Evolutionary conservation across 2,113 vertebrate species (phyloP), one percentile per base, ranked within the genome.

Genomic region (Rana temporaria): DNA sequence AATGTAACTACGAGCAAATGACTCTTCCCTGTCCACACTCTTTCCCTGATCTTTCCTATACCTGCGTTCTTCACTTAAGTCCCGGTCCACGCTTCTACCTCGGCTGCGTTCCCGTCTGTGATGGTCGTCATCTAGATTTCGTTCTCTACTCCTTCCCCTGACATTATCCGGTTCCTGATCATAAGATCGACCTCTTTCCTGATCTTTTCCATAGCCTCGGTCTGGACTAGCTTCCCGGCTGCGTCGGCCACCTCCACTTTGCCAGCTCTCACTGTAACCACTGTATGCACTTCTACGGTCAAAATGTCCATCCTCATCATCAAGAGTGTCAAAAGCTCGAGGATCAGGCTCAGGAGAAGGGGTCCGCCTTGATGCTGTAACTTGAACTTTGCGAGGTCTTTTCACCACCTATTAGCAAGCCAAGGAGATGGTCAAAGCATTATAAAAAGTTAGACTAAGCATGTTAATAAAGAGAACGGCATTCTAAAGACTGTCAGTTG

Each of bases 271-370:
- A 0, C 92, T 94, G 22, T 95, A 96, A 55, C 94, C 94, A 0
- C 92, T 94, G 19, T 95, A 95, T 67, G 94, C 89, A 15, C 97
- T 98, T 87, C 88, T 93, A 52, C 92, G 92, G 20, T 96, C 96
- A 68, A 98, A 96, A 26, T 98, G 96, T 4, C 79, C 76, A 6
- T 89, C 26, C 3, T 30, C 92, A 88, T 95, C 94, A 77, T 98
- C 96, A 79, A 92, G 87, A 3, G 86, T 87, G 83, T 93, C 95
- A 56, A 98, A 95, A 79, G 93, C 90, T 30, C 93, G 89, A 85
- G 95, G 95, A 0, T 96, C 93, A 6, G 86, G 91, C 1, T 94
- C 93, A 4, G 91, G 90, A 0, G 95, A 93, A 0, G 95, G 93
- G 1, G 93, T 92, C 16, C 92, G 92, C 73, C 93, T 95, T 77